Percentiles rank a stretch among this genome's conserved stretches.
Conservation (phyloP, 2,888 invertebrate species). For the Teinopalpus imperialis region DNA sequence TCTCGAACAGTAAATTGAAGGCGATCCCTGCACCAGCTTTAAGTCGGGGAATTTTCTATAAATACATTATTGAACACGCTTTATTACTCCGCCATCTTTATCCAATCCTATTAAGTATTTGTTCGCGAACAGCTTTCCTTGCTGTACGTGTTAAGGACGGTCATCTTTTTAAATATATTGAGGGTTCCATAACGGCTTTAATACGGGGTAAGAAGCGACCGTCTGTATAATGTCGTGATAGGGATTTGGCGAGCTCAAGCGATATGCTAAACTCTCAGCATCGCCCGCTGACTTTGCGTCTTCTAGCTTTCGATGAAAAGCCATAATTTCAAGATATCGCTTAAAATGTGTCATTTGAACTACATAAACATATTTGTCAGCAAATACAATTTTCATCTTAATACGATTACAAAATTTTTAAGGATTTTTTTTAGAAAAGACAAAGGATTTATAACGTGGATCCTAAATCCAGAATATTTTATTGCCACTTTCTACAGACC, state of each 20-base stretch:
- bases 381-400: constrained; percentile 50
- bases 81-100: constrained; percentile 77
- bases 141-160: constrained; percentile 61
- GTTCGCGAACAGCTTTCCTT: constrained; percentile 62
- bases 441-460: constrained; percentile 5
- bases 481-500: constrained; percentile 10
- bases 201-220: constrained; percentile 55
- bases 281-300: constrained; percentile 70
- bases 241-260: constrained; percentile 60
- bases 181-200: constrained; percentile 75
- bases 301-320: constrained; percentile 55
- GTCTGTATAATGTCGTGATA: constrained; percentile 58
- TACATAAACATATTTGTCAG: constrained; percentile 63
- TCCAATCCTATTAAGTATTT: constrained; percentile 78
- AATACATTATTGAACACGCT: constrained; percentile 79
- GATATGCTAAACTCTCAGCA: constrained; percentile 67
- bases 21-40: constrained; percentile 57
- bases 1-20: constrained; percentile 62
- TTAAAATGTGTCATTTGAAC: constrained; percentile 51
- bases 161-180: constrained; percentile 74
- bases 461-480: constrained; percentile 4
- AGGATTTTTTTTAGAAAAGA: constrained; percentile 5
- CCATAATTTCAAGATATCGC: constrained; percentile 71
- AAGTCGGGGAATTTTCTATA: constrained; percentile 66
- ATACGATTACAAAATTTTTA: constrained; percentile 6